These are phyloP conservation scores for Ondatra zibethicus DNA, from an alignment of 2,113 vertebrate species.

Conservation along the genomic window DNA sequence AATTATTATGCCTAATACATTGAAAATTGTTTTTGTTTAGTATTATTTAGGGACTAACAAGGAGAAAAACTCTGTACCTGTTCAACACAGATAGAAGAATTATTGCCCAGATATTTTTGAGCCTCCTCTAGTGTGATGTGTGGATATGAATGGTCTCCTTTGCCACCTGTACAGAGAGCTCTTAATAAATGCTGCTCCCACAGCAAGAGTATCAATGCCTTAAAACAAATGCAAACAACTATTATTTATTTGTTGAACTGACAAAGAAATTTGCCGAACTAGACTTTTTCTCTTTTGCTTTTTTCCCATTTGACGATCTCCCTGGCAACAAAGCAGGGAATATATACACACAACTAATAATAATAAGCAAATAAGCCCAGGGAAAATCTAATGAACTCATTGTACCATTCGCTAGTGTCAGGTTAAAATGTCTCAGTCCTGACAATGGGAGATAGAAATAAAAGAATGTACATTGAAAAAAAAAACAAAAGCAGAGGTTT, in stretches of 20 bases:
- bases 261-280: background rate
- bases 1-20: background rate
- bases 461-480: background rate
- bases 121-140: background rate
- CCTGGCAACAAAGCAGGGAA: background rate
- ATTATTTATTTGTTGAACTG: background rate
- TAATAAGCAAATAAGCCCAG: background rate
- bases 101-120: background rate
- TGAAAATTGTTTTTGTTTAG: background rate
- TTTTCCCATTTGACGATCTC: background rate
- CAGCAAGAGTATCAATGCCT: background rate
- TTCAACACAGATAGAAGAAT: background rate
- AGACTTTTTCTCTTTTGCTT: background rate
- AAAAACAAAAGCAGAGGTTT: background rate
- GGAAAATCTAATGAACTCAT: background rate
- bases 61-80: background rate
- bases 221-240: background rate
- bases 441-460: background rate
- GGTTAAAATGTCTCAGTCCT: background rate
- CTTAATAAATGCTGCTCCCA: background rate
- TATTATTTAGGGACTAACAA: background rate
- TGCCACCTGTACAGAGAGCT: background rate
- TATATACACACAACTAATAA: background rate
- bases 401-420: background rate
- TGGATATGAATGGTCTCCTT: background rate